phyloP scores from a whole-genome alignment of 2,113 vertebrate species.

The Cyanoramphus novaezelandiae region DNA sequence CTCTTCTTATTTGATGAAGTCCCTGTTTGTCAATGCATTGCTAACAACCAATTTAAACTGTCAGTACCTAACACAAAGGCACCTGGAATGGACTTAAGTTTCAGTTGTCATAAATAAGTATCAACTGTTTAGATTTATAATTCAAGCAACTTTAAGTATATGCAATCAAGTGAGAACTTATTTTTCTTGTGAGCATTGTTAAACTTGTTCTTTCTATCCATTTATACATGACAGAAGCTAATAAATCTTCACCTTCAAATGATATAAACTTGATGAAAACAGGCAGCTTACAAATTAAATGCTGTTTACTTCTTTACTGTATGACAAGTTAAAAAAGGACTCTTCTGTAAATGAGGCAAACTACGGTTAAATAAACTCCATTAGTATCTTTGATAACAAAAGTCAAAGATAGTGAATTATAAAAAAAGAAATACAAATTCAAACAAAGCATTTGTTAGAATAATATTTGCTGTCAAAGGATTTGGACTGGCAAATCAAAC shows the following conservation, averaged over 20 bases:
- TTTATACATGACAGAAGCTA: neutral
- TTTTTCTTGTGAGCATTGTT: neutral
- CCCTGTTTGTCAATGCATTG: neutral
- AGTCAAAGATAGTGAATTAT: neutral
- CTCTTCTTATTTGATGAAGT: neutral
- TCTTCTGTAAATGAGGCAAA: neutral
- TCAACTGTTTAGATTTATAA: neutral
- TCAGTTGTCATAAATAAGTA: neutral
- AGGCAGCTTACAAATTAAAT: neutral
- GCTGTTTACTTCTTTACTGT: neutral
- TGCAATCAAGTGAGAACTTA: neutral
- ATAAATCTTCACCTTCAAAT: neutral
- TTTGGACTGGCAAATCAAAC: neutral
- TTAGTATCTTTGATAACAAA: neutral
- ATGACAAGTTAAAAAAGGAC: neutral
- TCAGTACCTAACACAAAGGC: neutral
- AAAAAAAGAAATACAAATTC: neutral
- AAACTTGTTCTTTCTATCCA: neutral
- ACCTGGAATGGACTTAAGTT: neutral
- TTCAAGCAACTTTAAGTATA: neutral
- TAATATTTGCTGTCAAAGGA: neutral
- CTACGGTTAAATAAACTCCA: neutral
- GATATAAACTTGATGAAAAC: neutral
- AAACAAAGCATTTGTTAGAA: neutral
- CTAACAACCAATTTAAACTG: neutral